Percentiles rank a stretch among this genome's conserved stretches.
Evolutionary conservation across 2,797 vertebrate species (phyloP).

Genomic region (Coregonus suidteri): DNA sequence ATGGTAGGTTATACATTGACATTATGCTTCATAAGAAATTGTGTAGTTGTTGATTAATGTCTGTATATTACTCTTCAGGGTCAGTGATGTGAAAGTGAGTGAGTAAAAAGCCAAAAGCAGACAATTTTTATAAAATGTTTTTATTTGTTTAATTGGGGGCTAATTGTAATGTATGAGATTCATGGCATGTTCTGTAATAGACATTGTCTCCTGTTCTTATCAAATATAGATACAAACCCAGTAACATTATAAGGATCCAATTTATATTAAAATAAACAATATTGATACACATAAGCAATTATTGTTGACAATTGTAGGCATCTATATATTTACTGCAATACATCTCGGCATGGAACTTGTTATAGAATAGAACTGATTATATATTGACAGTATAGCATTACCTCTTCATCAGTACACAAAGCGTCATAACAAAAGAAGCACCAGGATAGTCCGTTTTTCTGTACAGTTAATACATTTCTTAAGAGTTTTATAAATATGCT

Average conservation of each 20-base stretch:
- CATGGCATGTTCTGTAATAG: constrained; percentile 63
- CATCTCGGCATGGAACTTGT: constrained; percentile 28
- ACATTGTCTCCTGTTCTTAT: constrained; percentile 58
- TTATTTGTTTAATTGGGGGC: constrained; percentile 69
- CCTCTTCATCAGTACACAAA: constrained; percentile 31
- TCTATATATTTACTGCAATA: constrained; percentile 54
- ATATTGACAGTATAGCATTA: constrained; percentile 30
- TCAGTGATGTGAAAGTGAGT: neutral
- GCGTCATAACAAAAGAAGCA: constrained; percentile 37
- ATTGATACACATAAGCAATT: constrained; percentile 67
- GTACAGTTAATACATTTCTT: constrained; percentile 30
- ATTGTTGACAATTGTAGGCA: constrained; percentile 57
- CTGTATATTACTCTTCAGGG: neutral
- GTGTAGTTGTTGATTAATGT: no score
- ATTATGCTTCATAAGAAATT: no score
- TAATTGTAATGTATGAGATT: constrained; percentile 77
- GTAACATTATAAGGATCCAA: constrained; percentile 63
- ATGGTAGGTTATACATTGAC: no score
- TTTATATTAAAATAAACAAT: constrained; percentile 70
- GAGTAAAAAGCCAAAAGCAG: neutral
- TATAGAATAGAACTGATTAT: constrained; percentile 24
- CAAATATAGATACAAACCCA: constrained; percentile 63
- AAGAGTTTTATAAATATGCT: constrained; percentile 39
- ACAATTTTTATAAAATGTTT: constrained; percentile 65
- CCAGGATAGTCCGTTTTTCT: constrained; percentile 27